Base-by-base conservation (phyloP, 2,797 vertebrate genomes). In the Catamblyrhynchus diadema region DNA sequence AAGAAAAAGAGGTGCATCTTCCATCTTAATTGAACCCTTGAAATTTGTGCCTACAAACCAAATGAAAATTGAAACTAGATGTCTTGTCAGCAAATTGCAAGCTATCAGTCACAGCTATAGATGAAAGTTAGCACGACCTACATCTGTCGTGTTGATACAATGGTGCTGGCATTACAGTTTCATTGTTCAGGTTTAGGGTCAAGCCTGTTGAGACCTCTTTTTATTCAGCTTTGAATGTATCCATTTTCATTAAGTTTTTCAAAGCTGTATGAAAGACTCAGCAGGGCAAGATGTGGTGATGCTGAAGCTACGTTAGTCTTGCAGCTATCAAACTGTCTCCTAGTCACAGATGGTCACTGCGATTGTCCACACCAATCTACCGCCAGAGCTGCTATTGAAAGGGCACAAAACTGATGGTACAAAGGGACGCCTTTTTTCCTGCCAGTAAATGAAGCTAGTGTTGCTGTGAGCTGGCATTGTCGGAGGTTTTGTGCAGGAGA, bases 221-320 rank as follows among this genome's bases (percentile, higher is more conserved):
- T 96, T 81, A 81, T 95, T 95, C 57, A 88, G 88, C 83, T 94
- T 72, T 93, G 64, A 96, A 96, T 91, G 92, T 96, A 96, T 97
- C 93, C 95, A 86, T 97, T 97, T 98, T 94, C 57, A 62, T 93
- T 59, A 96, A 82, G 73, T 89, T 94, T 97, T 96, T 97, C 85
- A 96, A 90, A 97, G 92, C 35, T 32, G 11, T 77, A 71, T 94
- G 91, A 96, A 97, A 96, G 96, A 79, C 86, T 94, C 91, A 92
- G 89, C 83, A 60, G 86, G 94, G 81, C 80, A 88, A 90, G 74
- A 67, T 42, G 70, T 86, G 83, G 56, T 8, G 3, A 24, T 75
- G 81, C 75, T 13, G 37, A 91, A 89, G 88, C 75, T 42, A 30
- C 16, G 73, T 86, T 74, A 82, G 77, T 93, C 86, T 94, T 75